Evolutionary conservation across 1,140 invertebrate genomes (phyloP), one percentile per base, ranked within the genome.

Genomic region (Platyura marginata): DNA sequence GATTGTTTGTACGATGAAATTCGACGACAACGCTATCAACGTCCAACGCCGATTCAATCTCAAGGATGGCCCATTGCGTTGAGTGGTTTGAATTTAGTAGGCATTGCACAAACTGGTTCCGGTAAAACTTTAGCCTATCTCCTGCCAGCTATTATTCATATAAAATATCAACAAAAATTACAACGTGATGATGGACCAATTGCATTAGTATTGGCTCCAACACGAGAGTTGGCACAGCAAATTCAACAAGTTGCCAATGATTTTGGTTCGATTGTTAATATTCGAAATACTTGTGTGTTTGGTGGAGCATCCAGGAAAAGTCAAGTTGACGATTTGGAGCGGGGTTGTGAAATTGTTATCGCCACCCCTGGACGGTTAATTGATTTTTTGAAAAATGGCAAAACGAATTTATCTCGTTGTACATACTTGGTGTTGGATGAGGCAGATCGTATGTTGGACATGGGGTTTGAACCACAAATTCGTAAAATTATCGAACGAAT

Each of bases 401-500:
- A 79, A 21, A 89, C 86, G 0, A 88, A 85, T 56, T 61, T 96
- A 13, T 66, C 72, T 23, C 70, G 88, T 21, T 86, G 82, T 53
- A 89, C 87, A 25, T 95, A 90, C 62, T 67, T 97, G 42, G 93
- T 97, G 3, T 61, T 98, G 22, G 91, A 97, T 65, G 92, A 97
- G 67, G 16, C 18, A 13, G 21, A 40, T 8, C n/a, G n/a, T n/a
- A n/a, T n/a, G n/a, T n/a, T n/a, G n/a, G n/a, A n/a, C n/a, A n/a
- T n/a, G n/a, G n/a, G n/a, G n/a, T n/a, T n/a, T n/a, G n/a, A n/a
- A n/a, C 94, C 93, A n/a, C 94, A 98, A 65, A 98, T 98, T 49
- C 72, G 92, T 41, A 95, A 96, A 64, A 97, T 98, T 55, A 77
- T 98, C 47, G 82, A 88, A 55, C 91, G 97, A 65, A 93, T 97